Base-by-base conservation (phyloP, 2,888 invertebrate genomes). In the Pristionchus maxplancki region DNA sequence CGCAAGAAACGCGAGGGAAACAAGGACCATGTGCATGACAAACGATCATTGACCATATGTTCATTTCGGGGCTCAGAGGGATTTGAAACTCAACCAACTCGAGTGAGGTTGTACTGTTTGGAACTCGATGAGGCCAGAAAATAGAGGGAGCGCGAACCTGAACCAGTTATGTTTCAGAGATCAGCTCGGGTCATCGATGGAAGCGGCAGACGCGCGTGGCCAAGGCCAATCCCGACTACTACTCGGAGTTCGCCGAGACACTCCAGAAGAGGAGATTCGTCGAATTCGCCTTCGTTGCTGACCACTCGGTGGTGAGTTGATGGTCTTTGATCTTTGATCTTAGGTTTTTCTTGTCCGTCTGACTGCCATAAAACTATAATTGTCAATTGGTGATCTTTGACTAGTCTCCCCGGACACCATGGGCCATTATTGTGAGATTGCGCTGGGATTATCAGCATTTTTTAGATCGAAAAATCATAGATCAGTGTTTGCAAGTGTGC, bases 251-350 rank as follows among this genome's bases (percentile, higher is more conserved):
- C 88, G 89, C 92, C 62, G 93, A 94, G 88, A 91, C 90, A 17
- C 88, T 88, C n/a, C 78, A 81, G 74, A 89, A 89, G 85, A 88
- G 89, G 28, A 90, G 94, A 88, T 93, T 90, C 89, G 94, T 94
- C 24, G 94, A 94, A 88, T 88, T 94, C 88, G 93, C 92, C 0
- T 88, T 94, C 82, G 89, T 94, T n/a, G 94, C 93, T 15, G 94
- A 94, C 89, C 88, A 93, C 88, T 93, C 94, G 15, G 90, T 94
- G 85, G 93, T 93, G 24, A 85, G 89, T 58, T 40, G 24, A 58
- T 53, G 53, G 17, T 44, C n/a, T 84, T 28, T 64, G 78, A 78
- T 78, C 78, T n/a, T 78, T 24, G 28, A 15, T 28, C 31, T 64
- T 20, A 17, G 15, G 13, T 11, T 31, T 40, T 20, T 1, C 31